Conservation (phyloP, 2,888 invertebrate species). For the Lacanobia oleracea region DNA sequence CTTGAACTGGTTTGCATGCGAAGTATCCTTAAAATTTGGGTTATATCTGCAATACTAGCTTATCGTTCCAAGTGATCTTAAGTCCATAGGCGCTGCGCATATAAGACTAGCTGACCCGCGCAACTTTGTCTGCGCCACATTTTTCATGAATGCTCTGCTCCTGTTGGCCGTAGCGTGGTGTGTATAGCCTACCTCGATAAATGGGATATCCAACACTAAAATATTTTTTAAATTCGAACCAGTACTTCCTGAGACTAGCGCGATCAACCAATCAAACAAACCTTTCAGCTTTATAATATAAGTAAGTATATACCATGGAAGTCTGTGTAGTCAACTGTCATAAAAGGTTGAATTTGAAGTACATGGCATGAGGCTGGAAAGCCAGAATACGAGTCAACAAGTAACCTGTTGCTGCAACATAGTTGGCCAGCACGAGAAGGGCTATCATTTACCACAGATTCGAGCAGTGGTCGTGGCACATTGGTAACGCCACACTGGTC, state of each 20-base stretch:
- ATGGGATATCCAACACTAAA: no score
- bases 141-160: no score
- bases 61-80: constrained; percentile 26
- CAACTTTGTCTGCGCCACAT: no score
- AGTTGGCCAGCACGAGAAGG: constrained; percentile 15
- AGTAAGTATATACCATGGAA: background rate
- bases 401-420: constrained; percentile 51
- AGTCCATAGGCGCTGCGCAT: background rate
- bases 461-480: background rate
- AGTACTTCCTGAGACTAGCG: no score
- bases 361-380: background rate
- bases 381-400: constrained; percentile 40
- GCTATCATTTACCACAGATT: background rate
- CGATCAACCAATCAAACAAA: no score
- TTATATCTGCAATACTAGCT: constrained; percentile 32
- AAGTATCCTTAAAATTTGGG: constrained; percentile 51
- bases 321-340: background rate
- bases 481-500: background rate
- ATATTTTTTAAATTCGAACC: no score
- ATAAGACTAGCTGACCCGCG: background rate
- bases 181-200: no score
- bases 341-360: constrained; percentile 8
- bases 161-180: no score
- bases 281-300: no score
- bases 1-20: constrained; percentile 58